phyloP scores from a whole-genome alignment of 2,113 vertebrate genomes.

The Ceyx margarethae region DNA sequence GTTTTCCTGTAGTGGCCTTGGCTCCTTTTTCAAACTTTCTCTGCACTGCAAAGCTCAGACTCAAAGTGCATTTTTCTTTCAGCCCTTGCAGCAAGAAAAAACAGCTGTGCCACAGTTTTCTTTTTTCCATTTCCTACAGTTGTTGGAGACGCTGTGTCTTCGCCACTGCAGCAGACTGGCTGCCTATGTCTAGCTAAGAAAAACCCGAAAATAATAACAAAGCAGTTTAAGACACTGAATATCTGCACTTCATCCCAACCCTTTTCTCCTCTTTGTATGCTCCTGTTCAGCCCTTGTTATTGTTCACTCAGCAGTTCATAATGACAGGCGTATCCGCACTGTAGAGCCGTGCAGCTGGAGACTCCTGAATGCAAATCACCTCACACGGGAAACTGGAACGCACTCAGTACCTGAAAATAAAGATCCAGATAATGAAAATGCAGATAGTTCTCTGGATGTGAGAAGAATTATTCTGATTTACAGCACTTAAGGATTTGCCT shows the following conservation, averaged over 20 bases:
- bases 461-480: constrained; percentile 12
- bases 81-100: not conserved
- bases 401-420: constrained; percentile 33
- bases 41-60: not conserved
- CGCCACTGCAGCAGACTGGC: not conserved
- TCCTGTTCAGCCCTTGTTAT: not conserved
- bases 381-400: not conserved
- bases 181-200: not conserved
- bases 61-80: not conserved
- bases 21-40: not conserved
- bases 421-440: constrained; percentile 26
- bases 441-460: not conserved
- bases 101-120: not conserved
- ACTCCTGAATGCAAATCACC: not conserved
- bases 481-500: constrained; percentile 9
- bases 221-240: not conserved
- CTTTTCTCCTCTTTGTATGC: not conserved
- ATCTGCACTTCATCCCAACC: not conserved
- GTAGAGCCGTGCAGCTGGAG: not conserved
- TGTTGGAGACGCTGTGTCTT: not conserved
- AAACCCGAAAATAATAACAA: not conserved
- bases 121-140: not conserved
- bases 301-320: constrained; percentile 41
- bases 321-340: not conserved
- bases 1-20: constrained; percentile 1